Percentiles rank a stretch among this genome's conserved stretches.
Evolutionary conservation across 2,888 invertebrate species (phyloP).

Genomic region (Pollenia angustigena): DNA sequence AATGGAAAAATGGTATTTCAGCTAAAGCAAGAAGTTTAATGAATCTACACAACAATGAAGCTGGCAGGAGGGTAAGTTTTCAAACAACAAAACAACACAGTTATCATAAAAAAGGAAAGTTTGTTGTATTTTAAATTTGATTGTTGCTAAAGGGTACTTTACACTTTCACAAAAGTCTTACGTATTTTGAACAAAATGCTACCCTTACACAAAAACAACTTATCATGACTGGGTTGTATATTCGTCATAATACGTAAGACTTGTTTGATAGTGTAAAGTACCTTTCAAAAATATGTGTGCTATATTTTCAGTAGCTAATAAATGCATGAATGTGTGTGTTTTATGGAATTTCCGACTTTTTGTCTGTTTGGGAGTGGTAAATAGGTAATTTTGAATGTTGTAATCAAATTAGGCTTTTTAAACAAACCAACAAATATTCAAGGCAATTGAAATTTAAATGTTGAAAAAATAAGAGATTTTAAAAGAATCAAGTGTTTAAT

Average conservation of each 20-base stretch:
- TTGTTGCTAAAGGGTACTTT: neutral
- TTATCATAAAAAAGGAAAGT: neutral
- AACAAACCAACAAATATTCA: slow-evolving; percentile 46
- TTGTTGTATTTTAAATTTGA: neutral
- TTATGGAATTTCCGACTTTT: neutral
- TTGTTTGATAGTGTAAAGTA: too few relatives aligned
- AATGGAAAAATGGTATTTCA: slow-evolving; percentile 78
- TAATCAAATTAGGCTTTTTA: slow-evolving; percentile 56
- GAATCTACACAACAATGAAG: slow-evolving; percentile 99
- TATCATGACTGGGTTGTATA: too few relatives aligned
- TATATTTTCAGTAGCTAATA: neutral
- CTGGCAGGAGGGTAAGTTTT: slow-evolving; percentile 94
- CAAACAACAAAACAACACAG: neutral
- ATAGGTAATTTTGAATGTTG: slow-evolving; percentile 52
- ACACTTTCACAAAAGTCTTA: neutral
- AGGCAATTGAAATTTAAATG: neutral
- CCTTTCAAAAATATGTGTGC: neutral
- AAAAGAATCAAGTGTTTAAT: slow-evolving; percentile 31
- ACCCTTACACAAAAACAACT: neutral
- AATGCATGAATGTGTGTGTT: neutral
- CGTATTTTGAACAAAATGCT: too few relatives aligned
- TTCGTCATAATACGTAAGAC: too few relatives aligned
- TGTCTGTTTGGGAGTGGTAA: neutral
- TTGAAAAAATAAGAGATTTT: neutral
- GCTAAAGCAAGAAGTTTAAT: slow-evolving; percentile 92